Evolutionary conservation across 2,888 invertebrate genomes (phyloP).

Genomic region (Microplitis manilae): DNA sequence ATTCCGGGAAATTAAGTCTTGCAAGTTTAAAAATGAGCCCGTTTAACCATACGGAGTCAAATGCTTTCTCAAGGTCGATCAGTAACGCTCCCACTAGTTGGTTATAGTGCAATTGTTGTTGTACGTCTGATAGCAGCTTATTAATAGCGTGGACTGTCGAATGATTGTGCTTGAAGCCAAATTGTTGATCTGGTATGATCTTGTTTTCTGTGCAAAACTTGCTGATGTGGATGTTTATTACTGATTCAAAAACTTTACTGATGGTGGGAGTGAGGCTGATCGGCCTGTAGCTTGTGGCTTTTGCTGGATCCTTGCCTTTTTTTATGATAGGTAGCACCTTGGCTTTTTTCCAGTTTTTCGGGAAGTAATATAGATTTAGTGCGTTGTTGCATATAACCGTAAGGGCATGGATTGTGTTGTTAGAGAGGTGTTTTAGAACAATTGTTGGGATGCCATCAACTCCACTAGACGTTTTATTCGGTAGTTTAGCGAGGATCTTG

Average conservation of each 20-base stretch:
- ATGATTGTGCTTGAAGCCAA: slow-evolving; percentile 36
- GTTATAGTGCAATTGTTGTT: slow-evolving; percentile 12
- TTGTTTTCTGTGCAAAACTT: background rate
- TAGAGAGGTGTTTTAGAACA: slow-evolving; percentile 37
- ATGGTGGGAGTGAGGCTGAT: slow-evolving; percentile 47
- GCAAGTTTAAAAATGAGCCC: slow-evolving; percentile 29
- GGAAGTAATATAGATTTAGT: slow-evolving; percentile 36
- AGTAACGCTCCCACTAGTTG: slow-evolving; percentile 21
- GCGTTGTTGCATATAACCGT: slow-evolving; percentile 42
- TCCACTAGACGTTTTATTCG: slow-evolving; percentile 43
- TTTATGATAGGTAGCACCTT: slow-evolving; percentile 43
- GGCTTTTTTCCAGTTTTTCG: slow-evolving; percentile 34
- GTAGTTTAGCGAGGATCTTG: background rate
- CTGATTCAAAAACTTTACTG: slow-evolving; percentile 29
- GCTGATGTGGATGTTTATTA: background rate
- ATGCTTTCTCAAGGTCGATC: slow-evolving; percentile 32
- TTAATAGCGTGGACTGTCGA: slow-evolving; percentile 35
- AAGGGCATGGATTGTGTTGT: background rate
- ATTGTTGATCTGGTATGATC: slow-evolving; percentile 26
- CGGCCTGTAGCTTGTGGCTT: background rate
- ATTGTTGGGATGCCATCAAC: slow-evolving; percentile 43
- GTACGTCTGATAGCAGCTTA: slow-evolving; percentile 36
- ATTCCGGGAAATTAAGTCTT: slow-evolving; percentile 19
- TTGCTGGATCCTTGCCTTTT: background rate
- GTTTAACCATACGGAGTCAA: slow-evolving; percentile 34